phyloP scores from a whole-genome alignment of 2,888 invertebrate genomes.

The Acanthosoma haemorrhoidale region DNA sequence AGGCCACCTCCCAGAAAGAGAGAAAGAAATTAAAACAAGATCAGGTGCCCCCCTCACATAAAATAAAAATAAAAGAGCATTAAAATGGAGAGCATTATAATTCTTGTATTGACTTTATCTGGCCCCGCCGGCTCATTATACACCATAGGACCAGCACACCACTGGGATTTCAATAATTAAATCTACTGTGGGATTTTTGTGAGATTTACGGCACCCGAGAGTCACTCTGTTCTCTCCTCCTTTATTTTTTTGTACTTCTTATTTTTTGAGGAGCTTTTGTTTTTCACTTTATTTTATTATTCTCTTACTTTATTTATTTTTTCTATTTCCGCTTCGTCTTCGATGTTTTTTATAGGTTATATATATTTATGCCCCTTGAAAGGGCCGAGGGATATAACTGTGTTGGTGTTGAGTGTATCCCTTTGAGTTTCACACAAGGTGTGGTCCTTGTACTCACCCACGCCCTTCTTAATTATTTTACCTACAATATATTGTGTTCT shows the following conservation, averaged over 20 bases:
- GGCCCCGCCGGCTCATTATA: slow-evolving; percentile 20
- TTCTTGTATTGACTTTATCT: slow-evolving; percentile 39
- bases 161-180: slow-evolving; percentile 35
- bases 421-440: background rate
- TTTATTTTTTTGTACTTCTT: slow-evolving; percentile 24
- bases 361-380: slow-evolving; percentile 4
- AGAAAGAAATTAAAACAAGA: slow-evolving; percentile 23
- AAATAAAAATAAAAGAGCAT: slow-evolving; percentile 38
- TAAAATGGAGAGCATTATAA: slow-evolving; percentile 38
- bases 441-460: background rate
- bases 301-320: slow-evolving; percentile 2
- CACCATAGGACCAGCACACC: slow-evolving; percentile 31
- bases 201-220: slow-evolving; percentile 35
- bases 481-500: no score
- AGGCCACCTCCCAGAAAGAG: slow-evolving; percentile 15
- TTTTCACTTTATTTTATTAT: slow-evolving; percentile 5
- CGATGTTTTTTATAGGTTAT: background rate
- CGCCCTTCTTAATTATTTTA: background rate
- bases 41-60: slow-evolving; percentile 19
- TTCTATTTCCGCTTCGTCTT: no score
- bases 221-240: slow-evolving; percentile 18
- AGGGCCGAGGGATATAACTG: slow-evolving; percentile 6
- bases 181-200: slow-evolving; percentile 36
- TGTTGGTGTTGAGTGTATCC: background rate
- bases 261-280: background rate